Conservation (phyloP, 1,140 invertebrate genomes). For the Brachionus paranguensis region DNA sequence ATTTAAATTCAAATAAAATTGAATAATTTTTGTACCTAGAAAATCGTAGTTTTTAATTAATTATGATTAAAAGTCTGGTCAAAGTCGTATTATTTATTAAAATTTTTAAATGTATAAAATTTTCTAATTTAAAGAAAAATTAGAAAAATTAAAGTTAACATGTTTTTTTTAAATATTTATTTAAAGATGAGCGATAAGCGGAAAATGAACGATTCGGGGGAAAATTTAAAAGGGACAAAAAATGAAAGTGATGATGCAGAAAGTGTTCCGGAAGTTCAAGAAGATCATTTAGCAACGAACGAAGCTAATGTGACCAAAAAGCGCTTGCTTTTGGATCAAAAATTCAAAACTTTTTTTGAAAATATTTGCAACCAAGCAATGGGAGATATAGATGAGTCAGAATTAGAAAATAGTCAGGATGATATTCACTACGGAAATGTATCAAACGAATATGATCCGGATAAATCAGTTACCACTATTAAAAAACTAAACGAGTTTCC, state of each 20-base stretch:
- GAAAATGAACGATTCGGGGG: not conserved
- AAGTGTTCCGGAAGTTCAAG: not conserved
- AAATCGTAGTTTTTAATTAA: not conserved
- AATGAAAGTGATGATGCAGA: not conserved
- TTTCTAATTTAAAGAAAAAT: not conserved
- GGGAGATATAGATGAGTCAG: not conserved
- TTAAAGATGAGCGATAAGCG: not conserved
- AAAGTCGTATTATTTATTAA: not conserved
- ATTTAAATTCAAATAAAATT: too few species aligned
- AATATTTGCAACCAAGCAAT: slow-evolving; percentile 8
- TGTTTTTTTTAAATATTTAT: not conserved
- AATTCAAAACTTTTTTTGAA: not conserved
- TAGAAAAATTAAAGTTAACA: not conserved
- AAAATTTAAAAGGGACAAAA: not conserved
- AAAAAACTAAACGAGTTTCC: not conserved
- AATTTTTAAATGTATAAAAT: not conserved
- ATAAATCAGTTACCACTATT: not conserved
- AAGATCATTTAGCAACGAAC: not conserved
- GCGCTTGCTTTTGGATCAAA: not conserved
- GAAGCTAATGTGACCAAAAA: not conserved
- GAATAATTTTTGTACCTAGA: too few species aligned
- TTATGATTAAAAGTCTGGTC: not conserved
- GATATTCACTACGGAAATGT: not conserved
- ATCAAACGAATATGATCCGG: not conserved
- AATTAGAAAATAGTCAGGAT: not conserved